Evolutionary conservation across 2,888 invertebrate species (phyloP).

Genomic region (Drosophila quinaria): DNA sequence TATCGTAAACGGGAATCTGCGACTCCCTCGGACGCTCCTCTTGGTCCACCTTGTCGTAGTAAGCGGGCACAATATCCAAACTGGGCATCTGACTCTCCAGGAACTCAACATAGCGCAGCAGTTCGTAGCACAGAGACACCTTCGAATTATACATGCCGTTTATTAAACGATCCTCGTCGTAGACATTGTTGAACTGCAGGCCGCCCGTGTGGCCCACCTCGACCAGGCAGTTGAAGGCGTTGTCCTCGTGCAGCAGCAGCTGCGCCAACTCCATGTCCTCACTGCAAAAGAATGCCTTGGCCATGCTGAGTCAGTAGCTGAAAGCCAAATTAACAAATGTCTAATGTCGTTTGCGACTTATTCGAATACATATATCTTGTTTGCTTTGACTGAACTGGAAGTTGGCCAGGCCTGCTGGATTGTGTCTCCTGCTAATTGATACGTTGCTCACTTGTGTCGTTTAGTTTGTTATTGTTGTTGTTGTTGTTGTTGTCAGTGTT

Average conservation of each 20-base stretch:
- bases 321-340: not conserved
- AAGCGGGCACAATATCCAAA: slow-evolving; percentile 46
- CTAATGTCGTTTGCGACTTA: slow-evolving; percentile 6
- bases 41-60: slow-evolving; percentile 64
- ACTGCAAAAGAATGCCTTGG: slow-evolving; percentile 80
- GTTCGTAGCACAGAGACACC: slow-evolving; percentile 69
- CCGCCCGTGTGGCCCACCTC: slow-evolving; percentile 78
- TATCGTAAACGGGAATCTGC: slow-evolving; percentile 59
- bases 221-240: slow-evolving; percentile 79
- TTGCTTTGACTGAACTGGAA: slow-evolving; percentile 12
- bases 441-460: slow-evolving; percentile 45
- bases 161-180: slow-evolving; percentile 56
- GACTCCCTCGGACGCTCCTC: slow-evolving; percentile 66
- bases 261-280: slow-evolving; percentile 82
- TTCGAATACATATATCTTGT: slow-evolving; percentile 6
- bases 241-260: slow-evolving; percentile 77
- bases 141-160: slow-evolving; percentile 64
- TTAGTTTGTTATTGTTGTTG: slow-evolving; percentile 25
- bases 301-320: slow-evolving; percentile 27
- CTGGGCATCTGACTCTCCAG: slow-evolving; percentile 59
- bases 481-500: slow-evolving; percentile 25
- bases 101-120: slow-evolving; percentile 62
- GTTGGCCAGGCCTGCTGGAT: slow-evolving; percentile 15
- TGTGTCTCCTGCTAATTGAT: slow-evolving; percentile 66
- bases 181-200: slow-evolving; percentile 79